These are phyloP conservation scores for Plagodis dolabraria DNA, from an alignment of 2,888 invertebrate species.

Conservation along the genomic window DNA sequence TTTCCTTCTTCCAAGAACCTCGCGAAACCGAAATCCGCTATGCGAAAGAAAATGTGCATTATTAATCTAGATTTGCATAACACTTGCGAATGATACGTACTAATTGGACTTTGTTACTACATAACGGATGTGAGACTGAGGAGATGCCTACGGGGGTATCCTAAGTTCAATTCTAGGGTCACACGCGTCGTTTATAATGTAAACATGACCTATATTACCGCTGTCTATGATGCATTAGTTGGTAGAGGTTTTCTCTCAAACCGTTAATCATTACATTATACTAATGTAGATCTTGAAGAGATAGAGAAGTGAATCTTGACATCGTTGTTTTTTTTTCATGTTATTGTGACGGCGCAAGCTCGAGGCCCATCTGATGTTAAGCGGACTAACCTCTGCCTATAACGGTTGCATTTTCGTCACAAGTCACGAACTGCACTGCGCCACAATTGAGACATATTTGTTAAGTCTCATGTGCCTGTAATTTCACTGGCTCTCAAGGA, in stretches of 20 bases:
- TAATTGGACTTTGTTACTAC: not conserved
- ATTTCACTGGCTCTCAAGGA: too few relatives aligned
- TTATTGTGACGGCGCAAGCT: too few relatives aligned
- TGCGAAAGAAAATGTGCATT: constrained; percentile 47
- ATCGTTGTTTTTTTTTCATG: too few relatives aligned
- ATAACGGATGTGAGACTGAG: constrained; percentile 3
- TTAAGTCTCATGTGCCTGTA: too few relatives aligned
- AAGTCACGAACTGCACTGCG: too few relatives aligned
- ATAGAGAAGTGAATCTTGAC: too few relatives aligned
- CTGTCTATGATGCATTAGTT: not conserved
- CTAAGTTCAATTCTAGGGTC: constrained; percentile 13
- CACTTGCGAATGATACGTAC: not conserved
- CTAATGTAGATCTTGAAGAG: too few relatives aligned
- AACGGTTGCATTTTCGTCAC: too few relatives aligned
- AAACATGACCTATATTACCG: constrained; percentile 5
- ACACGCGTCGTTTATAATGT: constrained; percentile 16
- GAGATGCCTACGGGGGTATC: constrained; percentile 1
- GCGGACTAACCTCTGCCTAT: too few relatives aligned
- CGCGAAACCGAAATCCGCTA: constrained; percentile 99
- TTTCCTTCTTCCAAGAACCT: constrained; percentile 99
- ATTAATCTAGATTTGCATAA: constrained; percentile 6
- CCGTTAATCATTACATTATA: constrained; percentile 3
- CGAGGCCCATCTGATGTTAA: too few relatives aligned
- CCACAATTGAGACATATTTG: too few relatives aligned
- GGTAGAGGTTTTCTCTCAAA: constrained; percentile 9